Conservation (phyloP, 2,113 vertebrate species). For the Eolophus roseicapilla region DNA sequence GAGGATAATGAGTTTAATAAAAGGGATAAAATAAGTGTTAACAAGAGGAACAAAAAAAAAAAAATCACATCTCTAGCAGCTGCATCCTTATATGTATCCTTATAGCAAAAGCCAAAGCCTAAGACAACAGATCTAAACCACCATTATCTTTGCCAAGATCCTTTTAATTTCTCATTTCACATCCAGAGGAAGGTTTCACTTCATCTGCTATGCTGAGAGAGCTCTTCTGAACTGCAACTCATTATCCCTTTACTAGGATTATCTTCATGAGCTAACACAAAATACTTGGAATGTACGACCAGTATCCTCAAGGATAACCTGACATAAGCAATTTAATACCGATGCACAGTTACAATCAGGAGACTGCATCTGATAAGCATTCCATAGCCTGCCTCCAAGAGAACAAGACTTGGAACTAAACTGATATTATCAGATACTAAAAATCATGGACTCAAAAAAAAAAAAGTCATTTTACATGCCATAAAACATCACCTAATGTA, state of each 20-base stretch:
- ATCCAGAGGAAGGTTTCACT: not conserved
- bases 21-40: not conserved
- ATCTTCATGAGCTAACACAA: not conserved
- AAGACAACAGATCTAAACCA: not conserved
- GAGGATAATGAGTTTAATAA: not conserved
- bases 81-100: not conserved
- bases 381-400: not conserved
- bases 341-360: not conserved
- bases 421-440: not conserved
- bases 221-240: not conserved
- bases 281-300: not conserved
- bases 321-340: not conserved
- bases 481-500: not conserved
- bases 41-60: not conserved
- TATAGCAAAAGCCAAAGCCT: not conserved
- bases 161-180: not conserved
- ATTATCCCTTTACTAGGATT: not conserved
- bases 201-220: not conserved
- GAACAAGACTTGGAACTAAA: not conserved
- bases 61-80: not conserved
- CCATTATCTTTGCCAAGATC: not conserved
- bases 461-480: not conserved
- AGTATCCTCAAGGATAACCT: not conserved
- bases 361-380: not conserved
- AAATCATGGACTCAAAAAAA: not conserved